These are phyloP conservation scores for Semnornis frantzii DNA, from an alignment of 2,113 vertebrate species.

Conservation along the genomic window DNA sequence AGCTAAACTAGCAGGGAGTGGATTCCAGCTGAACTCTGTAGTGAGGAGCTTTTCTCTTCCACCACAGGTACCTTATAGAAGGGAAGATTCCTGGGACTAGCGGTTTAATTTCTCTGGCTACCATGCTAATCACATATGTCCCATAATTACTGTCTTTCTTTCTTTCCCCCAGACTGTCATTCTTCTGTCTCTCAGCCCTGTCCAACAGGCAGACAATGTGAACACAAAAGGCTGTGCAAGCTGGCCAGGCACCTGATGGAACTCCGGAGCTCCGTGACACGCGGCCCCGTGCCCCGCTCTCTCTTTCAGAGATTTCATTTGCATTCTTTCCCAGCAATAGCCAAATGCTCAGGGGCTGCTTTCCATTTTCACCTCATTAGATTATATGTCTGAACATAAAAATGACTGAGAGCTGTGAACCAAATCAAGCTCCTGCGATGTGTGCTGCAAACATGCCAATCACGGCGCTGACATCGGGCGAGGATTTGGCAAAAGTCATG, in stretches of 20 bases:
- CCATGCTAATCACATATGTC: conserved; percentile 88
- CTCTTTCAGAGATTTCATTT: conserved; percentile 77
- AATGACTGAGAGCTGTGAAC: conserved; percentile 67
- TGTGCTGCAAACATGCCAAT: conserved; percentile 80
- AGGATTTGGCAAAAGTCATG: conserved; percentile 60
- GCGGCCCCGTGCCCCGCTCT: not conserved
- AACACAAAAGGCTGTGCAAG: conserved; percentile 77
- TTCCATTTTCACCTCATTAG: conserved; percentile 75
- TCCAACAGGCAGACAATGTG: conserved; percentile 76
- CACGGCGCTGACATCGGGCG: conserved; percentile 63
- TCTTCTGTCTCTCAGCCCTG: conserved; percentile 79
- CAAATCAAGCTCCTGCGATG: conserved; percentile 79
- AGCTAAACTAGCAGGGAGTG: conserved; percentile 86
- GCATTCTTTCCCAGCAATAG: conserved; percentile 81
- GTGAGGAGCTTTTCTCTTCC: conserved; percentile 84
- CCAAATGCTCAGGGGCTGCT: conserved; percentile 65
- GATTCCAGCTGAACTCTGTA: conserved; percentile 85
- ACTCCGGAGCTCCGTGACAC: conserved; percentile 35
- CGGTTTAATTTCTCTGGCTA: conserved; percentile 95
- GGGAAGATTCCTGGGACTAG: conserved; percentile 88
- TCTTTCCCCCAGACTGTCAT: conserved; percentile 81
- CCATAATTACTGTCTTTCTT: conserved; percentile 84
- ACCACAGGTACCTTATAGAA: conserved; percentile 83
- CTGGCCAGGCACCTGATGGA: conserved; percentile 80
- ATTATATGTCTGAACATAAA: conserved; percentile 71